Evolutionary conservation across 1,140 invertebrate species (phyloP).

Genomic region (Portunus trituberculatus): DNA sequence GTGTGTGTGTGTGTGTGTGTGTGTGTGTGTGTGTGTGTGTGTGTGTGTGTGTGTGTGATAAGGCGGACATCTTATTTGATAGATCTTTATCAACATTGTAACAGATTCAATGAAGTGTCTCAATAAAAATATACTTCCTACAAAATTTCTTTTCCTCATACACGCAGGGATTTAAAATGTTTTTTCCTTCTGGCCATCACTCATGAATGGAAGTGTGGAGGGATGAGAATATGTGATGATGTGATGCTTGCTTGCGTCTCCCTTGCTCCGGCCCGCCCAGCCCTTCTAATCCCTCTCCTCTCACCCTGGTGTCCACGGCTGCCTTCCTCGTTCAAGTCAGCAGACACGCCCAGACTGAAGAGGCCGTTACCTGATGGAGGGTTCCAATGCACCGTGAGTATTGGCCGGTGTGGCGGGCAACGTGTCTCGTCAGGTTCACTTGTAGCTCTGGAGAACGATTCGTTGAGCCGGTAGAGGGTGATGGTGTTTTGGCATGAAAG

Average conservation of each 20-base stretch:
- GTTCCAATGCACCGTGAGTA: neutral
- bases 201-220: neutral
- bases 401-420: neutral
- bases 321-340: neutral
- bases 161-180: too few species aligned
- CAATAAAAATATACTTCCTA: too few species aligned
- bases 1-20: neutral
- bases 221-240: too few species aligned
- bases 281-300: neutral
- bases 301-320: neutral
- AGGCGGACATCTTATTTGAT: too few species aligned
- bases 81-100: too few species aligned
- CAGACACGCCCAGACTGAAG: neutral
- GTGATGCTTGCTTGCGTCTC: neutral
- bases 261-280: neutral
- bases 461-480: too few species aligned
- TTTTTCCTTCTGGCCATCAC: too few species aligned
- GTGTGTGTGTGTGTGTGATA: neutral
- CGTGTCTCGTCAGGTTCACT: neutral
- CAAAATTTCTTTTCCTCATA: too few species aligned
- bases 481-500: too few species aligned
- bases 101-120: too few species aligned
- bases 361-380: neutral
- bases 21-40: conserved; percentile 13
- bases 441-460: too few species aligned